phyloP scores from a whole-genome alignment of 2,888 invertebrate species.

The Lithophane socia region DNA sequence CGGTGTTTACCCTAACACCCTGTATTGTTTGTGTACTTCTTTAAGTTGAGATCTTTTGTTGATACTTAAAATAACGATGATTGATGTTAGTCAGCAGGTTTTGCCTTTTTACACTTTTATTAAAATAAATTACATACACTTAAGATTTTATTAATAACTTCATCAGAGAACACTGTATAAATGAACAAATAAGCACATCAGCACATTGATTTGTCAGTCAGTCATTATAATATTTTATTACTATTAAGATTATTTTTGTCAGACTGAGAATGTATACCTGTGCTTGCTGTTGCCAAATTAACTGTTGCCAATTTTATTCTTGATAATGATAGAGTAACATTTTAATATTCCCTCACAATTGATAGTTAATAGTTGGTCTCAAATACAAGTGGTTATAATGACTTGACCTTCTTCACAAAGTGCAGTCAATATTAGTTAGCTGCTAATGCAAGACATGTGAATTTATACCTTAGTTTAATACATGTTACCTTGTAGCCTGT shows the following conservation, averaged over 20 bases:
- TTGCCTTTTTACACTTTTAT: conserved; percentile 37
- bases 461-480: conserved; percentile 56
- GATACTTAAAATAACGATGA: conserved; percentile 36
- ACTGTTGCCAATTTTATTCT: conserved; percentile 78
- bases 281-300: conserved; percentile 82
- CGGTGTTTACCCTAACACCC: too few species aligned
- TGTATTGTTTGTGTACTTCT: conserved; percentile 24
- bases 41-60: conserved; percentile 37
- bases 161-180: conserved; percentile 30
- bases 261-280: conserved; percentile 74
- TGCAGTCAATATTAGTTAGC: conserved; percentile 41
- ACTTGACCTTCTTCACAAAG: conserved; percentile 52
- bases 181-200: conserved; percentile 55
- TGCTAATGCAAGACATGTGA: conserved; percentile 52
- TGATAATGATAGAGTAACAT: conserved; percentile 59
- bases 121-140: conserved; percentile 31
- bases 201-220: conserved; percentile 48
- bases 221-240: conserved; percentile 60
- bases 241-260: conserved; percentile 62
- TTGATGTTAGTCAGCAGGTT: conserved; percentile 40
- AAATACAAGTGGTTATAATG: conserved; percentile 34
- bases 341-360: conserved; percentile 46
- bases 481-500: conserved; percentile 77
- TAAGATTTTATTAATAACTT: conserved; percentile 32
- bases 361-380: conserved; percentile 38